A percentile compares a stretch with the other conserved stretches of the same genome.
Evolutionary conservation across 1,140 invertebrate genomes (phyloP).

Genomic region (Monochamus saltuarius): DNA sequence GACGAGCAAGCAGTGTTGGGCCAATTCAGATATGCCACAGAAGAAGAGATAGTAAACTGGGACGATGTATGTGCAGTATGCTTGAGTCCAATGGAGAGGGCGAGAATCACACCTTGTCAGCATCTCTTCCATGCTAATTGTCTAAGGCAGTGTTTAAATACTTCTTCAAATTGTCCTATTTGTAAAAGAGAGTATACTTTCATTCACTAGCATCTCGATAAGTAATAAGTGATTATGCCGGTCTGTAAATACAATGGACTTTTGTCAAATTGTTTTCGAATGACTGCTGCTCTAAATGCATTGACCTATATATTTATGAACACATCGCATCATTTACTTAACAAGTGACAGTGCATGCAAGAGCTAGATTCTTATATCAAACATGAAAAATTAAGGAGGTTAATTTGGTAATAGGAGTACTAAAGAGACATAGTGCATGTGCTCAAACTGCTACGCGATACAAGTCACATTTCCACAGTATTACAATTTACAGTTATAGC

Average conservation of each 20-base stretch:
- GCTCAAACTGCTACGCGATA: too few relatives aligned
- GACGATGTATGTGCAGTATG: constrained; percentile 79
- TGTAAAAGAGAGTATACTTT: constrained; percentile 64
- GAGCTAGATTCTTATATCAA: too few relatives aligned
- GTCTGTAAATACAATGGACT: not conserved
- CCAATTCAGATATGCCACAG: constrained; percentile 65
- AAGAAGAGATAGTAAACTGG: constrained; percentile 64
- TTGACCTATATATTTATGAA: too few relatives aligned
- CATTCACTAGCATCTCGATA: constrained; percentile 27
- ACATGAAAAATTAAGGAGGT: too few relatives aligned
- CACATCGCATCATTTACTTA: too few relatives aligned
- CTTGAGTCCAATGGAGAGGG: constrained; percentile 65
- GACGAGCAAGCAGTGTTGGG: constrained; percentile 62
- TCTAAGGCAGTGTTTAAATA: constrained; percentile 67
- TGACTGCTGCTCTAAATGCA: too few relatives aligned
- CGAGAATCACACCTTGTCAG: constrained; percentile 72
- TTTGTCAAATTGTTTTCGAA: too few relatives aligned
- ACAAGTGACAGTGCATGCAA: too few relatives aligned
- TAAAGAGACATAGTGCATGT: too few relatives aligned
- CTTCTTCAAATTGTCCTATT: constrained; percentile 69
- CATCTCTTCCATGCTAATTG: constrained; percentile 78
- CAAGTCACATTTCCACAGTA: too few relatives aligned
- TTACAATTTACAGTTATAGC: too few relatives aligned
- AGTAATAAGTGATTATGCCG: not conserved
- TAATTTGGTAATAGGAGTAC: too few relatives aligned